A percentile compares a stretch with the other conserved stretches of the same genome.
Conservation (phyloP, 2,888 invertebrate genomes). For the Pecten maximus region DNA sequence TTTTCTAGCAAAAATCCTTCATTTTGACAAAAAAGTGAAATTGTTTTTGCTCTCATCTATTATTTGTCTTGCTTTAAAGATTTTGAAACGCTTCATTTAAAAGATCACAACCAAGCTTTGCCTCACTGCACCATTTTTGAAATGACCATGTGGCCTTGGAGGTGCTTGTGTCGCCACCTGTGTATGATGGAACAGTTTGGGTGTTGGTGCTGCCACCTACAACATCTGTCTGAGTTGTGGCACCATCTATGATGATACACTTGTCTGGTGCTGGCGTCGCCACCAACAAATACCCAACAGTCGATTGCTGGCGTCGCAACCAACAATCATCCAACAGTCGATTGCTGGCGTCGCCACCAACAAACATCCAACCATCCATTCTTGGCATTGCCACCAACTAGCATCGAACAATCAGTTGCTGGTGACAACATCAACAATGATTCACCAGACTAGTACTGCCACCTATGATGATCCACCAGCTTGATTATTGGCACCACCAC, state of each 20-base stretch:
- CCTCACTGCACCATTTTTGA: not conserved
- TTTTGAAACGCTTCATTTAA: constrained; percentile 7
- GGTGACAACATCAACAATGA: too few relatives aligned
- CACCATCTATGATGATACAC: not conserved
- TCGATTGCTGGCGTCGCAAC: too few relatives aligned
- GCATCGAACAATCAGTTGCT: too few relatives aligned
- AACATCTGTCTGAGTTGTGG: not conserved
- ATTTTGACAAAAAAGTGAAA: not conserved
- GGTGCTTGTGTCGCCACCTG: not conserved
- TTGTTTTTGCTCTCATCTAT: not conserved
- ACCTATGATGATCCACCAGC: too few relatives aligned
- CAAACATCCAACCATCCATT: too few relatives aligned
- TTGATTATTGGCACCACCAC: too few relatives aligned
- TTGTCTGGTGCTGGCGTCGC: not conserved
- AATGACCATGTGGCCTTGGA: not conserved
- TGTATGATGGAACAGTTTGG: not conserved
- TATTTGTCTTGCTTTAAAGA: not conserved
- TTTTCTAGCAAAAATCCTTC: not conserved
- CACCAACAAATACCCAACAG: not conserved
- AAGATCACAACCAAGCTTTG: constrained; percentile 25
- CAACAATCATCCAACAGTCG: not conserved
- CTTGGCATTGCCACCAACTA: too few relatives aligned
- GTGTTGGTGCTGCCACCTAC: not conserved
- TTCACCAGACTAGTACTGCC: too few relatives aligned
- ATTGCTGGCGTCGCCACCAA: not conserved